Evolutionary conservation across 2,113 vertebrate genomes (phyloP), one percentile per base, ranked within the genome.

Genomic region (Caranx ignobilis): DNA sequence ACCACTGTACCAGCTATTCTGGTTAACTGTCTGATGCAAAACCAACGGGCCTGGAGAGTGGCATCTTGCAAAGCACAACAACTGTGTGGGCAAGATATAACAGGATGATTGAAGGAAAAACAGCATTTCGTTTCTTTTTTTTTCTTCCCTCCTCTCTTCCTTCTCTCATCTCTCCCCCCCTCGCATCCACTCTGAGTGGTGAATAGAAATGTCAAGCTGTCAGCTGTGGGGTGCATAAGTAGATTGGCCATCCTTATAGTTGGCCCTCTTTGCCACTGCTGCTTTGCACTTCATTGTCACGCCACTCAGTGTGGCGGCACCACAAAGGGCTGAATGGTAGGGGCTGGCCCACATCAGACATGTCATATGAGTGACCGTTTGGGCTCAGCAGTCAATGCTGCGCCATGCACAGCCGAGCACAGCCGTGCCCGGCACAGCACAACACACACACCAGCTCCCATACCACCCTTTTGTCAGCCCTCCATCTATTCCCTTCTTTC

Each of bases 181-280:
- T 82, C 76, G 50, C 79, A 87, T 90, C 88, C 83, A 87, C 87
- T 85, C 78, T 82, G 89, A 89, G 87, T 73, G 88, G 87, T 95
- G 95, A 95, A 95, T 95, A 95, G 95, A 95, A 94, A 95, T 94
- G 95, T 95, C 95, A 95, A 94, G 94, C 94, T 95, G 94, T 95
- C 95, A 95, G 88, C 91, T 94, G 89, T 91, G 91, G 89, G 94
- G 88, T 93, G 92, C 92, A 94, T 95, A 94, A 95, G 93, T 94
- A 95, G 95, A 95, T 94, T 93, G 93, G 93, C 94, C 93, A 90
- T 93, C 93, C 92, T 95, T 93, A 93, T 93, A 94, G 94, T 91
- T 89, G 93, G 94, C 92, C 93, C 92, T 94, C 84, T 87, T 90
- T 94, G 94, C 91, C 93, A 92, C 92, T 77, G 88, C 92, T 90